Percentiles rank a stretch among this genome's conserved stretches.
These are phyloP conservation scores for Thripadectes ignobilis DNA, from an alignment of 2,797 vertebrate genomes.

Conservation along the genomic window DNA sequence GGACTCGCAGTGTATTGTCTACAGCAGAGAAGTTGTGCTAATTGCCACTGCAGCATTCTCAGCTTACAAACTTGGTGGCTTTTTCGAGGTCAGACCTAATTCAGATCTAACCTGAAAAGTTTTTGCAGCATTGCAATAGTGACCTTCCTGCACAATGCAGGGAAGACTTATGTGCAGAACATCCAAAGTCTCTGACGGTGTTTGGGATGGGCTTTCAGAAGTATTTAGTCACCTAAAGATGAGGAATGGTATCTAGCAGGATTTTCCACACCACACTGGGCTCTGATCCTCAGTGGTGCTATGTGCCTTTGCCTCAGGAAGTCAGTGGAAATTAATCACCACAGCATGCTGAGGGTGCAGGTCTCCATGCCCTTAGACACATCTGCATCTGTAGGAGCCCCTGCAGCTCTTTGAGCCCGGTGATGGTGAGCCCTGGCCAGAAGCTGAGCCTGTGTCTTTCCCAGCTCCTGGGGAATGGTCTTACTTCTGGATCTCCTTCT, in stretches of 20 bases:
- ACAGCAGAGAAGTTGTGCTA: neutral
- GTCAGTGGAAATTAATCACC: neutral
- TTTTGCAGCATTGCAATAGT: neutral
- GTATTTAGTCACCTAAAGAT: neutral
- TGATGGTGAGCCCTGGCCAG: neutral
- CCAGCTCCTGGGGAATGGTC: neutral
- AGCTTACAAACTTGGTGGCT: neutral
- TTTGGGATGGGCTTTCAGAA: neutral
- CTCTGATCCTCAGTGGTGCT: neutral
- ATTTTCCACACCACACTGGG: neutral
- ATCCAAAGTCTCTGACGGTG: neutral
- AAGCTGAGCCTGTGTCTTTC: neutral
- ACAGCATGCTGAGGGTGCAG: neutral
- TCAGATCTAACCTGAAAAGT: neutral
- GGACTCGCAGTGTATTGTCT: neutral
- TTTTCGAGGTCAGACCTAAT: neutral
- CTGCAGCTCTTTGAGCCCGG: neutral
- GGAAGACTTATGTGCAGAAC: neutral
- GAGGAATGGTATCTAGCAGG: neutral
- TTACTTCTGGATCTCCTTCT: fast-evolving
- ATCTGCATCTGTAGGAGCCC: neutral
- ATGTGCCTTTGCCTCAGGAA: neutral
- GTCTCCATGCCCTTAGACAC: neutral
- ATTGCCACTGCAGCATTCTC: neutral
- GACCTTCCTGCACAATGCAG: neutral